Evolutionary conservation across 2,113 vertebrate genomes (phyloP).

Genomic region (Taxidea taxus): DNA sequence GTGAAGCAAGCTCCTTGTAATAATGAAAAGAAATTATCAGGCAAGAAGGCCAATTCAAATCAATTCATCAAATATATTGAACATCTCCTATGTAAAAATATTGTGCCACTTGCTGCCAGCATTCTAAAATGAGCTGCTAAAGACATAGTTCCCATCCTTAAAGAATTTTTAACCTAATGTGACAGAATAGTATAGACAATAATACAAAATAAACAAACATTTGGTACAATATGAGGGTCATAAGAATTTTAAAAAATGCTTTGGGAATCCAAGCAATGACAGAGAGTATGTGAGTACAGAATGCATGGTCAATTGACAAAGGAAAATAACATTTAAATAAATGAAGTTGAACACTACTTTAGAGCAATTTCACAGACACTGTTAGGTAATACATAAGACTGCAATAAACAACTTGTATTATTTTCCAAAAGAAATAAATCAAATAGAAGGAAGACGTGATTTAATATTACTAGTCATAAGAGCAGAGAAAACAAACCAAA

Average conservation of each 20-base stretch:
- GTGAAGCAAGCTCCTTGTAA: neutral
- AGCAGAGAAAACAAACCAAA: neutral
- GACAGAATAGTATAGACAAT: neutral
- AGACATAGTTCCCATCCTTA: neutral
- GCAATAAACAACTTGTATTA: neutral
- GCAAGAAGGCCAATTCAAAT: neutral
- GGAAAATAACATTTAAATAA: neutral
- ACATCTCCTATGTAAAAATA: neutral
- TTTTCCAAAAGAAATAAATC: neutral
- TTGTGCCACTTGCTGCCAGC: neutral
- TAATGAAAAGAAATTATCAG: neutral
- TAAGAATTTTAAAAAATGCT: neutral
- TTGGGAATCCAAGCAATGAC: neutral
- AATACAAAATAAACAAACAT: neutral
- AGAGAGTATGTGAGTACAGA: neutral
- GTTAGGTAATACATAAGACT: neutral
- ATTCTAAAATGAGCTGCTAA: neutral
- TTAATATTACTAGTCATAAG: neutral
- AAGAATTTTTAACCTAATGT: neutral
- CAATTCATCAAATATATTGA: neutral
- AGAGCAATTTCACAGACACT: neutral
- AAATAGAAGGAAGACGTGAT: neutral
- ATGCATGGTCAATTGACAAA: neutral
- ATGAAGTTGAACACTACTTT: neutral
- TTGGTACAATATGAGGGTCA: neutral